These are phyloP conservation scores for Acanthococcus lagerstroemiae DNA, from an alignment of 2,888 invertebrate species.

Conservation along the genomic window DNA sequence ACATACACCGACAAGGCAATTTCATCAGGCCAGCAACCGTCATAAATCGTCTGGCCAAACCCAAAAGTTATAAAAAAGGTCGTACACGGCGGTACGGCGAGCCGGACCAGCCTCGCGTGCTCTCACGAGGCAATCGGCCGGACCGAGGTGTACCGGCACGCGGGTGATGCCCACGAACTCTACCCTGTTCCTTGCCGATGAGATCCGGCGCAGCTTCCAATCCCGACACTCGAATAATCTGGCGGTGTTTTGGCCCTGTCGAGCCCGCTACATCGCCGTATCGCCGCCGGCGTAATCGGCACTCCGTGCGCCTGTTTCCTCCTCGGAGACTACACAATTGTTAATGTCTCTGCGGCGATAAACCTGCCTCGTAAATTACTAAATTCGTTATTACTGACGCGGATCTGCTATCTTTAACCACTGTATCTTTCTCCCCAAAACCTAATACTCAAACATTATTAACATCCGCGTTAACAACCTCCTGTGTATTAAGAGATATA, in stretches of 20 bases:
- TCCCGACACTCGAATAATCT: too few relatives aligned
- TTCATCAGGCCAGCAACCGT: slow-evolving; percentile 7
- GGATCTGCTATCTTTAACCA: slow-evolving; percentile 26
- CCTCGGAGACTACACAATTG: slow-evolving; percentile 14
- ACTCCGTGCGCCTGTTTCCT: slow-evolving; percentile 4
- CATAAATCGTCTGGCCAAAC: slow-evolving; percentile 29
- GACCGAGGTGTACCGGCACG: not conserved
- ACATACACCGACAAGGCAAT: not conserved
- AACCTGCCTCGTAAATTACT: slow-evolving; percentile 28
- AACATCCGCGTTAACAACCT: slow-evolving; percentile 29
- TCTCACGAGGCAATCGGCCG: not conserved
- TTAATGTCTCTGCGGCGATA: slow-evolving; percentile 26
- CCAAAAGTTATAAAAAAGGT: slow-evolving; percentile 17
- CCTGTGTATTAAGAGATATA: slow-evolving; percentile 27
- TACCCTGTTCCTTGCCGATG: too few relatives aligned
- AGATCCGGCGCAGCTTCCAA: too few relatives aligned
- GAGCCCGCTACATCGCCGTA: not conserved
- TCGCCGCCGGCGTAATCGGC: slow-evolving; percentile 8
- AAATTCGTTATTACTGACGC: slow-evolving; percentile 30
- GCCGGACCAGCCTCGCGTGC: not conserved
- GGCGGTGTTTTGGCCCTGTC: not conserved
- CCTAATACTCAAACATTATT: slow-evolving; percentile 25
- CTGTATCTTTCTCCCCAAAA: slow-evolving; percentile 4
- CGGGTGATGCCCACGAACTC: too few relatives aligned
- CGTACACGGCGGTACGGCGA: too few relatives aligned